A percentile compares a stretch with the other conserved stretches of the same genome.
phyloP scores from a whole-genome alignment of 2,113 vertebrate genomes.

The Macroglossus sobrinus region DNA sequence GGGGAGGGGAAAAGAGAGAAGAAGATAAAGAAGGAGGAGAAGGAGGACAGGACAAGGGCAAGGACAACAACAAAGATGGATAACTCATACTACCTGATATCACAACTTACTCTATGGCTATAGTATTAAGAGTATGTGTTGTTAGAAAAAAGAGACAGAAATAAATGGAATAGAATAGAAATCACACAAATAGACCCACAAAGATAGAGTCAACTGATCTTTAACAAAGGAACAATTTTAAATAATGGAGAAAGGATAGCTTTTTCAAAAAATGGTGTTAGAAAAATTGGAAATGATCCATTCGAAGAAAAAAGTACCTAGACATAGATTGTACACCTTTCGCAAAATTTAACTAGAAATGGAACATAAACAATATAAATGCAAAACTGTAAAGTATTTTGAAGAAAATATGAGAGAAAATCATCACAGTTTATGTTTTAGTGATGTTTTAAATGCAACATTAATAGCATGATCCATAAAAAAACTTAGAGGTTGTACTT shows the following conservation, averaged over 20 bases:
- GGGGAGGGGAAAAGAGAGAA: neutral
- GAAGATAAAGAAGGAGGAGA: too few relatives aligned
- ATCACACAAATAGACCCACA: neutral
- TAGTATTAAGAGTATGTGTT: neutral
- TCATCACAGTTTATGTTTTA: neutral
- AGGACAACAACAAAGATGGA: neutral
- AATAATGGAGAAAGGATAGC: neutral
- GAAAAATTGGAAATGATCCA: neutral
- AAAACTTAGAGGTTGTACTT: neutral
- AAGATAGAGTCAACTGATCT: neutral
- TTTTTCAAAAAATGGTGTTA: neutral
- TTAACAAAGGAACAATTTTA: neutral
- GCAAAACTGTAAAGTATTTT: neutral
- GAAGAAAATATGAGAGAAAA: neutral
- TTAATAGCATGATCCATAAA: too few relatives aligned
- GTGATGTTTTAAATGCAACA: neutral
- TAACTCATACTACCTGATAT: neutral
- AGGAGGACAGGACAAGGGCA: too few relatives aligned
- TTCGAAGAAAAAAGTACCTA: neutral
- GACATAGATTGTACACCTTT: neutral
- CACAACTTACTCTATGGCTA: too few relatives aligned
- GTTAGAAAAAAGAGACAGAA: neutral
- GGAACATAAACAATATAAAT: neutral
- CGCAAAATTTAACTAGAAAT: neutral
- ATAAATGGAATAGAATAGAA: neutral